Conservation (phyloP, 2,113 vertebrate species). For the Plecotus auritus region DNA sequence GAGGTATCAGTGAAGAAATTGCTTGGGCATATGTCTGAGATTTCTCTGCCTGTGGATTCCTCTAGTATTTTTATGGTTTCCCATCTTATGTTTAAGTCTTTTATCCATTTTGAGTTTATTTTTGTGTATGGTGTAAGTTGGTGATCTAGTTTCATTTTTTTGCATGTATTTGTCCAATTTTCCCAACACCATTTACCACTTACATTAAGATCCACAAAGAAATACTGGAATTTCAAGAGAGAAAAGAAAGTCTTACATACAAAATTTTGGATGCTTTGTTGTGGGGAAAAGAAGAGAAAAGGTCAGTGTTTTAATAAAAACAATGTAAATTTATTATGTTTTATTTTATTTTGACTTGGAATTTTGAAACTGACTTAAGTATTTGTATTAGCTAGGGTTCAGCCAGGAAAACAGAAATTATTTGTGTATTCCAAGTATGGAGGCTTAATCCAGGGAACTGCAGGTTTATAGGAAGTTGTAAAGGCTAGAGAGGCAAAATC, state of each 20-base stretch:
- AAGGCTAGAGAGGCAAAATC: not conserved
- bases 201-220: not conserved
- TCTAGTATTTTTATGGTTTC: too few relatives aligned
- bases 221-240: not conserved
- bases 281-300: not conserved
- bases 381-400: not conserved
- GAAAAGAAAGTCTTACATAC: not conserved
- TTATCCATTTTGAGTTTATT: too few relatives aligned
- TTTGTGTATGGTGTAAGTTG: too few relatives aligned
- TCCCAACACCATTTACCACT: not conserved
- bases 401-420: not conserved
- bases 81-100: too few relatives aligned
- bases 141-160: too few relatives aligned
- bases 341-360: conserved; percentile 24
- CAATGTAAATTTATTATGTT: not conserved
- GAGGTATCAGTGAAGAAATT: too few relatives aligned
- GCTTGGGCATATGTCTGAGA: too few relatives aligned
- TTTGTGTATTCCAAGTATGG: not conserved
- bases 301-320: not conserved
- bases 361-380: not conserved
- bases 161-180: too few relatives aligned
- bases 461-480: not conserved
- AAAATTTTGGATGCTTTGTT: not conserved
- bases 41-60: too few relatives aligned
- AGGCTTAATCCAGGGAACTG: not conserved